Base-by-base conservation (phyloP, 35 echinoderm and acorn worm genomes). In the Eucidaris tribuloides region DNA sequence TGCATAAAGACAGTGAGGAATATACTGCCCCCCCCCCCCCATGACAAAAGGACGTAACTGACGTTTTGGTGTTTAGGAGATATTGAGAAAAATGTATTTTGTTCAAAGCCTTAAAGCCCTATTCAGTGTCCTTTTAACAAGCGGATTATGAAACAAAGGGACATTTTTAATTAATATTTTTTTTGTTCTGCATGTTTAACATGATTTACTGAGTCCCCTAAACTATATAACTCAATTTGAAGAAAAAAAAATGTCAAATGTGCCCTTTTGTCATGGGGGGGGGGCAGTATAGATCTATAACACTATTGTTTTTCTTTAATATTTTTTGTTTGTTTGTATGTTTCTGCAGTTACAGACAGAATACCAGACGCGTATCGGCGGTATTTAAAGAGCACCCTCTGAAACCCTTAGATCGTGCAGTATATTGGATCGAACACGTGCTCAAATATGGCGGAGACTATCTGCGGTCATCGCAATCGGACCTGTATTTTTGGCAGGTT, bases 341-440 rank as follows among this genome's bases (percentile, higher is more conserved):
- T n/a, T 11, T 11, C 48, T 79, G 9, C 88, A 91, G 88, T 4
- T 91, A 62, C 57, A 77, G 70, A 82, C 52, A 57, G 3, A 45
- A 46, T n/a, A 60, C 88, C 36, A 0, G 52, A 32, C 50, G 44
- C 2, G 76, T 38, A 25, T 84, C 81, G 20, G 39, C 14, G 5
- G 78, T 85, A 6, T 36, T 85, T 25, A 59, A 65, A 48, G 88
- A 85, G 37, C 35, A 46, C 6, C 88, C 81, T 13, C n/a, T 78
- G 29, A 66, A 7, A 17, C 50, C 88, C 6, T 23, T 58, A 9
- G 71, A 85, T 28, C 74, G 68, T 5, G 66, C 89, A 22, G 82
- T 92, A 0, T 80, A 57, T 34, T 86, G 89, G 89, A 86, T 92
- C 33, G 89, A 92, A 72, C 89, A 86, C 42, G 77, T 86, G 38